Evolutionary conservation across 2,797 vertebrate genomes (phyloP), one percentile per base, ranked within the genome.

Genomic region (Brotula barbata): DNA sequence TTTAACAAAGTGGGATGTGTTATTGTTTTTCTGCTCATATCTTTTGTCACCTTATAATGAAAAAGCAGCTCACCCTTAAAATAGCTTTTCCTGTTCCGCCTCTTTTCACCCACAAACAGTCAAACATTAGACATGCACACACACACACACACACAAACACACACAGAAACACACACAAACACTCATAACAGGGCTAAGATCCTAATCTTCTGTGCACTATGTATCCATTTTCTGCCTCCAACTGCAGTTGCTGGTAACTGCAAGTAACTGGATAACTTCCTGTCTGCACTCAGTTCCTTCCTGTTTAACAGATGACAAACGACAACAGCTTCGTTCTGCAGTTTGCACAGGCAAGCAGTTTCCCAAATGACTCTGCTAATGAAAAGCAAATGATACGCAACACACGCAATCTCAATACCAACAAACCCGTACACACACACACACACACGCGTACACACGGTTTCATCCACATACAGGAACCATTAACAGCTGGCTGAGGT

Each of bases 301-400:
- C 73, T 67, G 50, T 79, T 82, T 58, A 70, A 68, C 43, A 4
- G 31, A 67, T 50, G 71, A 81, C 75, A 56, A 75, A 84, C 64
- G 62, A 63, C 45, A 57, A 60, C 10, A 17, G 51, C 4, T n/a
- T 62, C 34, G 43, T 41, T 58, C 73, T 58, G 66, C 37, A 17
- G 25, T 58, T 51, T 59, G 43, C 63, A 19, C 19, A 34, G 42
- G 49, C 58, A 70, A 83, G 75, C 68, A 39, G 59, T 25, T 75
- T 61, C 74, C 52, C 72, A 77, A 77, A 85, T 84, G 70, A 71
- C 46, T 21, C 56, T 39, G 41, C 51, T 68, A 63, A 87, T 75
- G 58, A 86, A 87, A 84, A 40, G 65, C 69, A 86, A 84, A 73
- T 63, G 62, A 43, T 44, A 17, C 11, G 51, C 10, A 23, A 66